Conservation (phyloP, 2,113 vertebrate species). For the Corynorhinus townsendii region DNA sequence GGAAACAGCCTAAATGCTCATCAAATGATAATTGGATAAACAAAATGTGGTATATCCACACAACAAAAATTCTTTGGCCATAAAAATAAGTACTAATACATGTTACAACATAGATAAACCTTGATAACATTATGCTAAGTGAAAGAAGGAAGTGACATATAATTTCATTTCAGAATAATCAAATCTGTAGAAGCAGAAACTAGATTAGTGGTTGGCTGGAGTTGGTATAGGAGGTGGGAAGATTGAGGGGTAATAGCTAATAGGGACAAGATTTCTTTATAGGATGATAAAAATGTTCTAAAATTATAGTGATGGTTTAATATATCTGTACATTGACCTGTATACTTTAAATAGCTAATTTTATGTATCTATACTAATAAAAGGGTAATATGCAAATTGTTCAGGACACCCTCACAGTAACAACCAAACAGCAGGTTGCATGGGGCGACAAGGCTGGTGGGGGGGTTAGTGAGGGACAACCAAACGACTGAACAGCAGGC, state of each 20-base stretch:
- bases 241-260: background rate
- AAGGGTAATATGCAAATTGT: too few relatives aligned
- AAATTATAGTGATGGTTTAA: background rate
- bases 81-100: background rate
- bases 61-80: background rate
- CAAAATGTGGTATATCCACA: background rate
- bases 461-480: too few relatives aligned
- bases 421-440: too few relatives aligned
- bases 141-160: background rate
- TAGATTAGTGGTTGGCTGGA: background rate
- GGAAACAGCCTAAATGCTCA: background rate
- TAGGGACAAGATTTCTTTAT: background rate
- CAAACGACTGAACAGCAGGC: too few relatives aligned
- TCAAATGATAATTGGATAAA: background rate
- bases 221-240: background rate
- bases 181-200: background rate
- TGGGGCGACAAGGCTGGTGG: too few relatives aligned
- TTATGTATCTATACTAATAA: background rate
- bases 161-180: background rate
- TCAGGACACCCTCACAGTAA: too few relatives aligned
- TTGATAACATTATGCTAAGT: background rate
- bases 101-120: background rate
- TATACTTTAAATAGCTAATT: background rate
- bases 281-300: background rate
- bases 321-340: background rate